Percentiles rank a stretch among this genome's conserved stretches.
phyloP scores from a whole-genome alignment of 2,888 invertebrate genomes.

The Laspeyria flexula region DNA sequence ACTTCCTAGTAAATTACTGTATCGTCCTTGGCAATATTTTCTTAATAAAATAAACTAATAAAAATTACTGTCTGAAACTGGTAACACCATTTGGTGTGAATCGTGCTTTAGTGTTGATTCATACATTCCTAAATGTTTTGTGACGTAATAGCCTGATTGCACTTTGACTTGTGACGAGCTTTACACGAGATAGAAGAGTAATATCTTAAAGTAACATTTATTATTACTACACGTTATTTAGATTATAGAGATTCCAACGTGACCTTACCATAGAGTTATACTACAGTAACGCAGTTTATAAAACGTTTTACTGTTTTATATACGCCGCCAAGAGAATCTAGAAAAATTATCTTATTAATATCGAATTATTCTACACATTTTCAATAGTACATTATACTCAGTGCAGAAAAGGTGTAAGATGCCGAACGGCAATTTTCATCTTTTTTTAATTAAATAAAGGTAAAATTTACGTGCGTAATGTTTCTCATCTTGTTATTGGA shows the following conservation, averaged over 20 bases:
- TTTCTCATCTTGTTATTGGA: too few relatives aligned
- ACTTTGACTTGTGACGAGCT: slow-evolving; percentile 33
- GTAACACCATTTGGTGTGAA: background rate
- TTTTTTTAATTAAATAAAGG: too few relatives aligned
- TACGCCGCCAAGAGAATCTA: background rate
- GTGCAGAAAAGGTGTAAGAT: too few relatives aligned
- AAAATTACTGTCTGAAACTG: background rate
- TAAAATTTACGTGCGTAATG: too few relatives aligned
- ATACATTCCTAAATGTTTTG: slow-evolving; percentile 37
- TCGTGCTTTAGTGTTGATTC: slow-evolving; percentile 17
- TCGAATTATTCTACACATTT: too few relatives aligned
- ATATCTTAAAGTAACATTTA: slow-evolving; percentile 32
- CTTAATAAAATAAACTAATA: too few relatives aligned
- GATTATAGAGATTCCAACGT: slow-evolving; percentile 36
- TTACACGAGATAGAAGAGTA: slow-evolving; percentile 32
- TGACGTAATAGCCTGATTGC: slow-evolving; percentile 8
- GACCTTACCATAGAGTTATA: slow-evolving; percentile 40
- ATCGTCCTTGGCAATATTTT: too few relatives aligned
- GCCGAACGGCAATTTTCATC: too few relatives aligned
- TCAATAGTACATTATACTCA: too few relatives aligned
- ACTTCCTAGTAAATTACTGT: too few relatives aligned
- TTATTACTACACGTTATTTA: slow-evolving; percentile 26
- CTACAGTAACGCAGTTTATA: slow-evolving; percentile 19
- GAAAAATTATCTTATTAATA: background rate
- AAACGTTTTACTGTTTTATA: slow-evolving; percentile 5